Evolutionary conservation across 2,797 vertebrate species (phyloP).

Genomic region (Xerus rutilus): DNA sequence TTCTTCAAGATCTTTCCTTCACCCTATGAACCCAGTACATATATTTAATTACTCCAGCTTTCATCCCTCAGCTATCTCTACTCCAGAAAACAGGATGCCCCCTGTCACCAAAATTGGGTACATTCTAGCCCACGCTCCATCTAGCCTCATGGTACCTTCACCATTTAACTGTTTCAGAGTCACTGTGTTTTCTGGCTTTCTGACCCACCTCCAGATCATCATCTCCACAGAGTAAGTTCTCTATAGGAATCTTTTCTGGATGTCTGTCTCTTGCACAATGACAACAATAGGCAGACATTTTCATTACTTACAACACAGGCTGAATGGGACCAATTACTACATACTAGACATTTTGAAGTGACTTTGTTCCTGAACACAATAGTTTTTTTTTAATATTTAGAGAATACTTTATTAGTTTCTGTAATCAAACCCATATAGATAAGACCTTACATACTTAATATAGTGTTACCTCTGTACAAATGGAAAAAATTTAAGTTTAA

Average conservation of each 20-base stretch:
- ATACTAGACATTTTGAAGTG: conserved; percentile 14
- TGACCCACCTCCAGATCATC: neutral
- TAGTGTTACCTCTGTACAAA: too few relatives aligned
- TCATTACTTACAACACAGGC: neutral
- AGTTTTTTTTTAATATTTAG: neutral
- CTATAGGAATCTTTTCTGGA: neutral
- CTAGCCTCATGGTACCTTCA: too few relatives aligned
- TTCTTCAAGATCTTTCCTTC: neutral
- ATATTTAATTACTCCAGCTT: neutral
- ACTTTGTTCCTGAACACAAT: neutral
- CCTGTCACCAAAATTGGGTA: neutral
- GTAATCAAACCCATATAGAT: too few relatives aligned
- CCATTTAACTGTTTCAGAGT: too few relatives aligned
- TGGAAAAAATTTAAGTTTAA: too few relatives aligned
- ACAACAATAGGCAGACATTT: conserved; percentile 13
- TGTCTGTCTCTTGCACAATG: neutral
- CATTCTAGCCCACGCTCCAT: neutral
- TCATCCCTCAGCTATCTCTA: neutral
- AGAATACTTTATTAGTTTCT: too few relatives aligned
- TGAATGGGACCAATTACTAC: neutral
- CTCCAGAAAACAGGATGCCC: neutral
- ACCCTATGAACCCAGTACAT: neutral
- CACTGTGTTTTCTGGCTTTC: neutral
- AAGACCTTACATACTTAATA: too few relatives aligned
- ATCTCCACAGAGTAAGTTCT: neutral